Evolutionary conservation across 2,888 invertebrate species (phyloP), one percentile per base, ranked within the genome.

Genomic region (Operophtera brumata): DNA sequence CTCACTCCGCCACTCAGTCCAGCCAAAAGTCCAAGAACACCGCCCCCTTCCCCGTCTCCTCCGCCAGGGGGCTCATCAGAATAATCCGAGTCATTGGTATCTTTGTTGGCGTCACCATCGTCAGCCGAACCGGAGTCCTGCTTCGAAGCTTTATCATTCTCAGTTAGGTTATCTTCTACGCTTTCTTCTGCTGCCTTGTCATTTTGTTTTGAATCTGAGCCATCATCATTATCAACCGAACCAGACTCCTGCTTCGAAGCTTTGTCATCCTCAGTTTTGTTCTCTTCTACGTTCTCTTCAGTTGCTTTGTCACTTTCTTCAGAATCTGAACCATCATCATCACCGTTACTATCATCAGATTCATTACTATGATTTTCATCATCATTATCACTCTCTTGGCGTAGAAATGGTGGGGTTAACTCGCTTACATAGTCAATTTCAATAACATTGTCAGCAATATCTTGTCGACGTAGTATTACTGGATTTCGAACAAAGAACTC

Each of bases 11-110:
- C 90, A 62, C 90, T 90, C 5, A 90, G 69, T 48, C 89, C 86
- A 42, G 88, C 87, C 1, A 90, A 64, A 0, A 90, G 61, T 4
- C 91, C 90, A 32, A 91, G 71, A 50, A 91, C 65, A 0, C 91
- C 91, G 8, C 91, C 91, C 9, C 90, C 91, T 48, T 84, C 77
- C 0, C 90, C 91, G 48, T 90, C 90, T 0, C 89, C 90, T 1
- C 88, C 88, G 13, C 74, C 82, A 0, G 83, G 82, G 0, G 84
- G 84, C 59, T 90, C 90, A 55, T 90, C 86, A n/a, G 61, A 61
- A 32, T 77, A 81, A 64, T 86, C 83, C 28, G 80, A 78, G 54
- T 77, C 78, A 28, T 77, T 71, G 35, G 77, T 70, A 47, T 73
- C 66, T 39, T 68, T 72, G 46, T 70, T 61, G 36, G 55, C 62